Evolutionary conservation across 2,113 vertebrate species (phyloP).

Genomic region (Eurypyga helias): DNA sequence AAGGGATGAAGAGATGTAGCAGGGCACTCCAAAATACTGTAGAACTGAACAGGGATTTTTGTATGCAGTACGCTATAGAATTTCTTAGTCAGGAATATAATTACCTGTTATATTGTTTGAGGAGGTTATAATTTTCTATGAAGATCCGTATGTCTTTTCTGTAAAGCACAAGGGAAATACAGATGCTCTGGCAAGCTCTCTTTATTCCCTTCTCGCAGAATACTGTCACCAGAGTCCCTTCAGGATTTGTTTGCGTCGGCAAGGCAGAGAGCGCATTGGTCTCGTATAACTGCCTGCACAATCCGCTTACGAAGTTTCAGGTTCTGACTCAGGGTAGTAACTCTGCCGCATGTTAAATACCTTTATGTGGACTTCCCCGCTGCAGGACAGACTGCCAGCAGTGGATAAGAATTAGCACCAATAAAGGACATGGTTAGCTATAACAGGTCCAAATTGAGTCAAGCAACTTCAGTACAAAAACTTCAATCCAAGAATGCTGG

Average conservation of each 20-base stretch:
- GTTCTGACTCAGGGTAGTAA: neutral
- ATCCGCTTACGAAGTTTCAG: neutral
- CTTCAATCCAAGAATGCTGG: neutral
- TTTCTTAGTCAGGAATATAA: conserved; percentile 17
- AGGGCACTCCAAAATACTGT: neutral
- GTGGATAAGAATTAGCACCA: neutral
- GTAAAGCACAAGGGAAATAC: conserved; percentile 26
- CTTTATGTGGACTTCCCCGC: neutral
- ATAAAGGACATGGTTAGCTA: neutral
- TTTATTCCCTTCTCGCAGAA: neutral
- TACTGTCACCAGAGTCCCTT: conserved; percentile 20
- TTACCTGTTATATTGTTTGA: conserved; percentile 29
- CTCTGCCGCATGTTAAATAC: neutral
- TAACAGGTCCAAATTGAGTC: neutral
- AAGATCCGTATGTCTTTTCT: conserved; percentile 24
- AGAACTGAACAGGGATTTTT: neutral
- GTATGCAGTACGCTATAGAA: neutral
- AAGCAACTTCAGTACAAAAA: neutral
- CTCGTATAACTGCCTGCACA: neutral
- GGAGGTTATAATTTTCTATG: conserved; percentile 22
- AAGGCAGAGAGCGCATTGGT: neutral
- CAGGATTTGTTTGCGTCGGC: neutral
- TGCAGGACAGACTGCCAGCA: neutral
- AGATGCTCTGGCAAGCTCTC: conserved; percentile 39
- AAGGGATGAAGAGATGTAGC: neutral